These are phyloP conservation scores for Rotaria sp. DNA, from an alignment of 2,888 invertebrate genomes.

Conservation along the genomic window DNA sequence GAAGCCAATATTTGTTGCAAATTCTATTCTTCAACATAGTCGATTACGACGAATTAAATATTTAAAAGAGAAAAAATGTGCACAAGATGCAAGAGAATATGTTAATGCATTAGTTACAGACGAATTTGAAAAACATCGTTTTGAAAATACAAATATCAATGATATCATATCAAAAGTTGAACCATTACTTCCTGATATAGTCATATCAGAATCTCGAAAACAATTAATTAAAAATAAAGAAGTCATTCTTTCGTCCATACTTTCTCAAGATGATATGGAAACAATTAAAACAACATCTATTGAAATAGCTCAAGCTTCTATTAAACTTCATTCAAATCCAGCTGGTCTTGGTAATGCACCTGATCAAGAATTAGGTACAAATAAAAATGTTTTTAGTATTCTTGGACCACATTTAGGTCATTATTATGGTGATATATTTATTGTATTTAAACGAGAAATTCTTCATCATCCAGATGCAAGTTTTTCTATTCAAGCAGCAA, in stretches of 20 bases:
- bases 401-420: background rate
- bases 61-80: background rate
- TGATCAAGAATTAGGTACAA: background rate
- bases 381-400: background rate
- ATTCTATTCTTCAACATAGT: background rate
- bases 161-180: background rate
- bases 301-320: background rate
- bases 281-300: background rate
- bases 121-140: background rate
- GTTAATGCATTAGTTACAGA: background rate
- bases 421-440: background rate
- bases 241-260: too few relatives aligned
- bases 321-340: background rate
- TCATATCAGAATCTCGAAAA: too few relatives aligned
- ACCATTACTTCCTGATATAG: background rate
- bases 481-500: background rate
- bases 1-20: background rate
- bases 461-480: background rate
- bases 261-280: too few relatives aligned
- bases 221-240: too few relatives aligned
- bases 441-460: background rate
- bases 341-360: background rate
- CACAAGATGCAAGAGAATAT: background rate
- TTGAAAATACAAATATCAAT: background rate
- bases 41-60: background rate